A percentile compares a stretch with the other conserved stretches of the same genome.
These are phyloP conservation scores for Latrodectus elegans DNA, from an alignment of 2,888 invertebrate genomes.

Conservation along the genomic window DNA sequence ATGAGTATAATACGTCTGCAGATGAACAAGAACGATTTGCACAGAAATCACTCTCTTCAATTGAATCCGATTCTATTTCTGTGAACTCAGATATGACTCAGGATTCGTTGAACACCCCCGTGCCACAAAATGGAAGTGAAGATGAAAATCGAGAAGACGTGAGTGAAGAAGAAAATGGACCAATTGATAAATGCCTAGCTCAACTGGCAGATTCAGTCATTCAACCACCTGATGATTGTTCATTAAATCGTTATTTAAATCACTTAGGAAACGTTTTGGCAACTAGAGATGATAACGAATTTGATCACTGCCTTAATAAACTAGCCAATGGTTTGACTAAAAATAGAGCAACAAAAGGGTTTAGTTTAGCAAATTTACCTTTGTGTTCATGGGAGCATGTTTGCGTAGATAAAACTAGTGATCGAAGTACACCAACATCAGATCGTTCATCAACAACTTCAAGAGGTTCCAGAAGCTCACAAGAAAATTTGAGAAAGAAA, in stretches of 20 bases:
- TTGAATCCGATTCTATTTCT: constrained; percentile 67
- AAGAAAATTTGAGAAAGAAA: constrained; percentile 60
- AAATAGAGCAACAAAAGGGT: constrained; percentile 66
- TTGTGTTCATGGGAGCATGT: constrained; percentile 60
- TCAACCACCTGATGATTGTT: constrained; percentile 61
- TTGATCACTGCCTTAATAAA: constrained; percentile 61
- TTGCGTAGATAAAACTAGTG: constrained; percentile 55
- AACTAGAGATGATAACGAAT: constrained; percentile 46
- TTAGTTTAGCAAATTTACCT: constrained; percentile 59
- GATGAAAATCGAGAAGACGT: constrained; percentile 45
- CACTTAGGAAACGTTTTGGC: constrained; percentile 63
- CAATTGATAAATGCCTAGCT: constrained; percentile 61
- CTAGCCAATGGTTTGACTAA: constrained; percentile 51
- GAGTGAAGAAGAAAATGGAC: constrained; percentile 63
- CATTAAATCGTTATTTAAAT: constrained; percentile 58
- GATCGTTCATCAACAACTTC: constrained; percentile 64
- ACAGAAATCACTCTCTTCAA: constrained; percentile 11
- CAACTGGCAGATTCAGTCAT: constrained; percentile 63
- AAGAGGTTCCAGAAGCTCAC: constrained; percentile 58
- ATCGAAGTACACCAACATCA: constrained; percentile 63
- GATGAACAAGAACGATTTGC: background rate
- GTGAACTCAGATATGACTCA: constrained; percentile 68
- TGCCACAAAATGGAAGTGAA: constrained; percentile 23
- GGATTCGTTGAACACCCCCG: constrained; percentile 63
- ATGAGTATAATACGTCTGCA: background rate